A percentile compares a stretch with the other conserved stretches of the same genome.
Evolutionary conservation across 2,888 invertebrate species (phyloP).

Genomic region (Caradrina kadenii): DNA sequence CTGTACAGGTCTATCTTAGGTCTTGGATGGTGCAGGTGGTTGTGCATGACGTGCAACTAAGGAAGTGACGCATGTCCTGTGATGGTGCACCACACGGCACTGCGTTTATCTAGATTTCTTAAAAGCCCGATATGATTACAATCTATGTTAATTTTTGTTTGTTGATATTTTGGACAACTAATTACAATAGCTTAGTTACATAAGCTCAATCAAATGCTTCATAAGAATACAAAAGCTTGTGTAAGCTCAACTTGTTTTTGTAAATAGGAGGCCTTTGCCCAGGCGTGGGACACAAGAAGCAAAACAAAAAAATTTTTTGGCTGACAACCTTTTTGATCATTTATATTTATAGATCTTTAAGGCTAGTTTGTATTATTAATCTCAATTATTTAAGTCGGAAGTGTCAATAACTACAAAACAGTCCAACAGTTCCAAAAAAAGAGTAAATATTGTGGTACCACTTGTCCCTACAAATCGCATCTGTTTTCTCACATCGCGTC

Average conservation of each 20-base stretch:
- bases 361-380: neutral
- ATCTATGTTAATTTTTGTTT: neutral
- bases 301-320: neutral
- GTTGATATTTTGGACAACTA: neutral
- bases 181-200: neutral
- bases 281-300: neutral
- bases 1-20: too few species aligned
- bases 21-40: too few species aligned
- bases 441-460: constrained; percentile 28
- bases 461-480: constrained; percentile 54
- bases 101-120: too few species aligned
- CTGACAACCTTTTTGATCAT: neutral
- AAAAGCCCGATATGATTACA: too few species aligned
- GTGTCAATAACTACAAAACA: neutral
- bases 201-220: neutral
- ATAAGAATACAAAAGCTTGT: neutral
- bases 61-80: too few species aligned
- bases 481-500: constrained; percentile 61
- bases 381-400: neutral
- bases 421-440: neutral
- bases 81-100: too few species aligned
- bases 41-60: too few species aligned
- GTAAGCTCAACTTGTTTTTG: neutral
- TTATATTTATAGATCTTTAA: neutral
- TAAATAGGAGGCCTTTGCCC: neutral